Conservation (phyloP, 2,797 vertebrate species). For the Garrulus glandarius region DNA sequence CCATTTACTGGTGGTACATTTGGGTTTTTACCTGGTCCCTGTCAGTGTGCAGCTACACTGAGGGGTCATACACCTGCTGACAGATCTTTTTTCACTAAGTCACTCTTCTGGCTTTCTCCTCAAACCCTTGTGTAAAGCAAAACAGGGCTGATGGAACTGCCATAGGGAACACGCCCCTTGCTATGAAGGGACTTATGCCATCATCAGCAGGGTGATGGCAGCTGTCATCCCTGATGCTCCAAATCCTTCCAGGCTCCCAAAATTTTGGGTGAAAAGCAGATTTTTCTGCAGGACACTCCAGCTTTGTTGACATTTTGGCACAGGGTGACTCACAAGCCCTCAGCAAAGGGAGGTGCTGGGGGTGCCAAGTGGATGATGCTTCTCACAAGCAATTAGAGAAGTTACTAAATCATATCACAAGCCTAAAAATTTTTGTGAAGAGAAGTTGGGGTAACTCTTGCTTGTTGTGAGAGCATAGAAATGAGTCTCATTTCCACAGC, state of each 20-base stretch:
- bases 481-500: background rate
- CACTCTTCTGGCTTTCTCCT: background rate
- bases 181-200: background rate
- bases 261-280: background rate
- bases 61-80: background rate
- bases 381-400: background rate
- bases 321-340: background rate
- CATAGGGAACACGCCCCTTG: accelerated
- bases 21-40: background rate
- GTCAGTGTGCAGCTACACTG: background rate
- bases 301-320: background rate
- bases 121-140: background rate
- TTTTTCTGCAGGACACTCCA: background rate
- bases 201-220: background rate
- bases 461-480: background rate
- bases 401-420: background rate
- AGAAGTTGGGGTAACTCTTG: background rate
- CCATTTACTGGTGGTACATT: background rate
- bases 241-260: background rate
- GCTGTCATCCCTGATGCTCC: background rate
- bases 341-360: background rate
- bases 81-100: background rate
- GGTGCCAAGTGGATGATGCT: background rate
- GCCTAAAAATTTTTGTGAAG: background rate
- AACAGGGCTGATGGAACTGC: background rate